These are phyloP conservation scores for Chelmon rostratus DNA, from an alignment of 2,797 vertebrate genomes.

Conservation along the genomic window DNA sequence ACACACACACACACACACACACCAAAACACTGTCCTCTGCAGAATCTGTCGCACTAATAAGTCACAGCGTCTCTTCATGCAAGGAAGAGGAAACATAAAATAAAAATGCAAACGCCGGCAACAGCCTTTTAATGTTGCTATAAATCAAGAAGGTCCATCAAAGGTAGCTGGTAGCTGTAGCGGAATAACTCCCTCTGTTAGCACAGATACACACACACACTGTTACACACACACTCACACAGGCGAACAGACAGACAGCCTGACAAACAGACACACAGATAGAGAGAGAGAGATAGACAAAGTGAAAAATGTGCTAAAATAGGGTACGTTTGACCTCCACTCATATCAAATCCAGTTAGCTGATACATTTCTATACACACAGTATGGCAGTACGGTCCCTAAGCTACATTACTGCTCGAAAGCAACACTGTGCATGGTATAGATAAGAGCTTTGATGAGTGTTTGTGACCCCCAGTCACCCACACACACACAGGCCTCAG, in stretches of 20 bases:
- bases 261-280: conserved; percentile 16
- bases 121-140: conserved; percentile 77
- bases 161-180: conserved; percentile 61
- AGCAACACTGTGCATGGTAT: not conserved
- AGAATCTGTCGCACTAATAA: conserved; percentile 72
- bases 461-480: conserved; percentile 27
- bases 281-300: conserved; percentile 12
- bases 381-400: no score
- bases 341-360: no score
- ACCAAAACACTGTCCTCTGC: conserved; percentile 60
- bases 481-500: conserved; percentile 30
- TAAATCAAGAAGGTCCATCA: conserved; percentile 77
- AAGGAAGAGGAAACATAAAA: conserved; percentile 77
- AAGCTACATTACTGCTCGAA: conserved; percentile 22
- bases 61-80: conserved; percentile 69
- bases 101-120: conserved; percentile 76
- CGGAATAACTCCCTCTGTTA: conserved; percentile 56
- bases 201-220: conserved; percentile 10
- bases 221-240: not conserved
- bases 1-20: conserved; percentile 34
- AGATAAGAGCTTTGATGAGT: conserved; percentile 38
- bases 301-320: not conserved
- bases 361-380: no score
- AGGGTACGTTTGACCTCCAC: not conserved
- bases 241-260: conserved; percentile 17